Base-by-base conservation (phyloP, 1,140 invertebrate species). In the Aphelenchoides avenae region DNA sequence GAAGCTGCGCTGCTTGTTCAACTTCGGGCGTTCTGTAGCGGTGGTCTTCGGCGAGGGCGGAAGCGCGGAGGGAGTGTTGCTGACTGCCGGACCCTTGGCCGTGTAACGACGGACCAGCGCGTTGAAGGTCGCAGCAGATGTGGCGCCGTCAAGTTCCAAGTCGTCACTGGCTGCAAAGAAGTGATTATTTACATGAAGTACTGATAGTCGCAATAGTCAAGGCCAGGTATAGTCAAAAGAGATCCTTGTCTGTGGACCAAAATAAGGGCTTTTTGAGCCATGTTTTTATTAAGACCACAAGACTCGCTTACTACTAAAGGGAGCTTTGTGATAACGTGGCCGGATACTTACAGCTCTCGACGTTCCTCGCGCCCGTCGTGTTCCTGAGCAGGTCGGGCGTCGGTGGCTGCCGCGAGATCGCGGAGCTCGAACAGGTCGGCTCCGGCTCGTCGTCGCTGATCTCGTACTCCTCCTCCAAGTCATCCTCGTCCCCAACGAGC, bases 1-100 rank as follows among this genome's bases (percentile, higher is more conserved):
- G 41, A 67, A 73, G 30, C 48, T 55, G 15, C 73, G 67, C 29
- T 62, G 54, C 36, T 73, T 75, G 34, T 56, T 57, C 22, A 50
- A 46, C 30, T 36, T 20, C 13, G 43, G 63, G 34, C 42, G 37
- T 37, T 48, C 66, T 7, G 50, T 13, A 13, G 42, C 13, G 13
- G 42, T 34, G 13, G 46, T 49, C 7, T 26, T 44, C 13, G 46
- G 46, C 6, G 42, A 11, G n/a, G n/a, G n/a, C n/a, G n/a, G n/a
- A n/a, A n/a, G n/a, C n/a, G n/a, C n/a, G n/a, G n/a, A n/a, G n/a
- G n/a, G n/a, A n/a, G n/a, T n/a, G n/a, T n/a, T n/a, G n/a, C n/a
- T n/a, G n/a, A n/a, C n/a, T n/a, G n/a, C n/a, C n/a, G n/a, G n/a
- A n/a, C n/a, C n/a, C n/a, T n/a, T n/a, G n/a, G n/a, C n/a, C n/a